Evolutionary conservation across 2,113 vertebrate species (phyloP), one percentile per base, ranked within the genome.

Genomic region (Crypturellus undulatus): DNA sequence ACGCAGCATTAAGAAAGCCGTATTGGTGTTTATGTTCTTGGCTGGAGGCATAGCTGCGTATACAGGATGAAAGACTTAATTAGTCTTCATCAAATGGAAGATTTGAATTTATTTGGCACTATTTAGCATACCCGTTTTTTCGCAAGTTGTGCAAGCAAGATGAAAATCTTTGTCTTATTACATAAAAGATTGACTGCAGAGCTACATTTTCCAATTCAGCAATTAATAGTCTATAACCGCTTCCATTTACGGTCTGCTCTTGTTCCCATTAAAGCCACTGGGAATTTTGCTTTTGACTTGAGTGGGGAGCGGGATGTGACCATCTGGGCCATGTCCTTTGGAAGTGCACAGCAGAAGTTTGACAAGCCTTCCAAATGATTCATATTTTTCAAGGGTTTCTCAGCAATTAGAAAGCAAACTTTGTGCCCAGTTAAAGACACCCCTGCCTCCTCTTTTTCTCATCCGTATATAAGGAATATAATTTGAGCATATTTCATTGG

Each of bases 101-200:
- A 72, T 67, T 71, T 63, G 80, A 72, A 25, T 59, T 94, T 5
- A 10, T 93, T 92, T 94, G 90, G 77, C 89, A 95, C 68, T 12
- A 49, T 25, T 90, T 75, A 70, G 51, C 75, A 63, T 68, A 72
- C 12, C 9, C 58, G 25, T 12, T 45, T 47, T 84, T 84, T 78
- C 45, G 76, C 32, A 15, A 19, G 28, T 67, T 82, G 56, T 26
- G 63, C 85, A 76, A 87, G 60, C 49, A 72, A 72, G 51, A 47
- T 62, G 17, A 63, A 82, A 52, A 84, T 68, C 76, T 69, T 73
- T 34, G 38, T 90, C n/a, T 84, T 75, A 18, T 69, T 78, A 20
- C 68, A 16, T 45, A 76, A 73, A 56, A 36, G 21, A 65, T 69
- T 34, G 47, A 51, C 59, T 51, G 34, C n/a, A 78, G 25, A 89